Percentiles rank a stretch among this genome's conserved stretches.
These are phyloP conservation scores for Epinotia demarniana DNA, from an alignment of 2,888 invertebrate species.

Conservation along the genomic window DNA sequence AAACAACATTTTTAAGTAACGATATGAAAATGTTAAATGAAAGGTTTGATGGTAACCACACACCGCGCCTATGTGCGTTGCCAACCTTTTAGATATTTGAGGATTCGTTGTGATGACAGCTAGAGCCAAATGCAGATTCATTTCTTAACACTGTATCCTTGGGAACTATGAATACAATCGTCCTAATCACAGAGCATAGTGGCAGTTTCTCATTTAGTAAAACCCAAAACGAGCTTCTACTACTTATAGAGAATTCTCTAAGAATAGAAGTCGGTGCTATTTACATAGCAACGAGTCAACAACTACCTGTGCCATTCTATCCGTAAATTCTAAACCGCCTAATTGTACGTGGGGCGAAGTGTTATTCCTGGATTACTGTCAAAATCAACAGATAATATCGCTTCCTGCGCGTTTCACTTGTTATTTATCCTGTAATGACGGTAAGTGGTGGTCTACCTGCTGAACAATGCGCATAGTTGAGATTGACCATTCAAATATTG, in stretches of 20 bases:
- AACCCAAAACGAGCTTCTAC: constrained; percentile 4
- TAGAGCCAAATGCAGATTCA: too few relatives aligned
- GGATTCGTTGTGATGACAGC: too few relatives aligned
- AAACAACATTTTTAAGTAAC: too few relatives aligned
- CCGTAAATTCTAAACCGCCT: constrained; percentile 25
- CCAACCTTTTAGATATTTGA: too few relatives aligned
- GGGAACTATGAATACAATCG: too few relatives aligned
- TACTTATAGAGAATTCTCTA: not conserved
- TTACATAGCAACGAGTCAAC: constrained; percentile 30
- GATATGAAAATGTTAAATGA: too few relatives aligned
- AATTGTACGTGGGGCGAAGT: constrained; percentile 61
- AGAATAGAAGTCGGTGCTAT: constrained; percentile 25
- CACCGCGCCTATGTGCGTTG: too few relatives aligned
- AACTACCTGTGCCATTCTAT: constrained; percentile 30
- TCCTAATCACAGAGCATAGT: too few relatives aligned
- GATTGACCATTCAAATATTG: not conserved
- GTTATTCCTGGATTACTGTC: constrained; percentile 68
- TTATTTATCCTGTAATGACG: constrained; percentile 60
- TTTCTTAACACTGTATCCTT: too few relatives aligned
- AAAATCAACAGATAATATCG: constrained; percentile 61
- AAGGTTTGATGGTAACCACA: too few relatives aligned
- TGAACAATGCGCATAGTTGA: constrained; percentile 52
- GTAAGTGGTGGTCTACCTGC: constrained; percentile 64
- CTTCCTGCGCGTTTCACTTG: constrained; percentile 72
- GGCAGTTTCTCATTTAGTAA: not conserved